Percentiles rank a stretch among this genome's conserved stretches.
phyloP scores from a whole-genome alignment of 2,797 vertebrate species.

The Sus cebifrons region DNA sequence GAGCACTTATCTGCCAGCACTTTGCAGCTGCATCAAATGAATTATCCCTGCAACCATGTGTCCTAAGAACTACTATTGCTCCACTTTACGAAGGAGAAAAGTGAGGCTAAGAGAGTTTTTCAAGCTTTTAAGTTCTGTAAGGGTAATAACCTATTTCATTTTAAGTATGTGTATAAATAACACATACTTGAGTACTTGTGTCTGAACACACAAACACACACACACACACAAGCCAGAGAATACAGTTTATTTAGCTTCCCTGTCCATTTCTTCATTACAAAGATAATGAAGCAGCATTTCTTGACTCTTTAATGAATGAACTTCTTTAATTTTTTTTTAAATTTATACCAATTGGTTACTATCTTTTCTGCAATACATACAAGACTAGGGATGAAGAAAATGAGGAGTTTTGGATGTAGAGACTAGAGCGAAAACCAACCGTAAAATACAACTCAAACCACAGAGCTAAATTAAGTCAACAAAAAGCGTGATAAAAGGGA shows the following conservation, averaged over 20 bases:
- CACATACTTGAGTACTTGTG: not conserved
- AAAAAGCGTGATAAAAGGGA: constrained; percentile 54
- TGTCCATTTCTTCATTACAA: not conserved
- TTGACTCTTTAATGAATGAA: constrained; percentile 13
- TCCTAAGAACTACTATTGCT: not conserved
- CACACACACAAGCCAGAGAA: not conserved
- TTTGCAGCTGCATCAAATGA: constrained; percentile 6
- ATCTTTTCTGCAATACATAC: constrained; percentile 52
- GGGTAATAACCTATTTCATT: not conserved
- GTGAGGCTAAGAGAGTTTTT: not conserved
- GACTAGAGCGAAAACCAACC: constrained; percentile 42
- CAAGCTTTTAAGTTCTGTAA: not conserved
- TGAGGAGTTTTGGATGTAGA: not conserved
- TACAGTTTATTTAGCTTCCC: not conserved
- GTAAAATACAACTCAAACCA: constrained; percentile 54
- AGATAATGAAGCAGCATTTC: constrained; percentile 27
- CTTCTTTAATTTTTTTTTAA: constrained; percentile 4
- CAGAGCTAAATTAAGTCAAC: constrained; percentile 68
- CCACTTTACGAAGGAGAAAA: constrained; percentile 47
- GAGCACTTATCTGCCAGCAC: not conserved
- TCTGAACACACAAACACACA: not conserved
- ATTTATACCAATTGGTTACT: not conserved
- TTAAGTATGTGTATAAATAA: constrained; percentile 24
- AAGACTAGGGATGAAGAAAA: constrained; percentile 48
- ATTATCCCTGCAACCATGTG: not conserved